Base-by-base conservation (phyloP, 2,888 invertebrate genomes). In the Amblyteles armatorius region DNA sequence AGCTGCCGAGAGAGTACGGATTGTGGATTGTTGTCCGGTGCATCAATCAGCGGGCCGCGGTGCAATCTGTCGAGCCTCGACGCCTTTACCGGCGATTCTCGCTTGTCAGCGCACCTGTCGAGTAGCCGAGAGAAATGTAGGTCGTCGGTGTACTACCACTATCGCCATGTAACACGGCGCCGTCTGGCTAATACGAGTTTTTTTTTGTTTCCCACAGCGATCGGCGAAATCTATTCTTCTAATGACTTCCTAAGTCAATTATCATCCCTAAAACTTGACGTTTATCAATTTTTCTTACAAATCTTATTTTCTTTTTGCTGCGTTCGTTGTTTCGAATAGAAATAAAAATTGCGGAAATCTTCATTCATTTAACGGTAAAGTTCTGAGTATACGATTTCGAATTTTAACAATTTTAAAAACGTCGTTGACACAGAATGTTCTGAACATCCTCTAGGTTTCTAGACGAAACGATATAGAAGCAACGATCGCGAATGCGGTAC, bases 71-170 rank as follows among this genome's bases (percentile, higher is more conserved):
- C 90, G 91, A 89, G 90, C 88, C 73, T 84, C 87, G 89, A 89
- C 90, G 90, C 89, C 89, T 91, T 90, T 89, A 88, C 73, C 89
- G 88, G 90, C 90, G 90, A 91, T 90, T 93, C 91, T 90, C 90
- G 91, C 93, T 92, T 92, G 93, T 93, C 93, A 92, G 92, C 92
- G 90, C 93, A 93, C 92, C 93, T 93, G 93, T 89, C 90, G 91
- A 67, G 72, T 55, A 69, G 40, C 55, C 19, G 67, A 79, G 78
- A 69, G 86, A 91, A 91, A 91, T 91, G 87, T 91, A 90, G 91
- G 90, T 89, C 91, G 88, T 67, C 87, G 50, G 69, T 13, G 55
- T 73, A 79, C 83, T 76, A 77, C 55, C 57, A 57, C n/a, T 33
- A 65, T 19, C 81, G 73, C 60, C 81, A 68, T 50, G 82, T 26